phyloP scores from a whole-genome alignment of 2,888 invertebrate genomes.

The Calliopum simillimum region DNA sequence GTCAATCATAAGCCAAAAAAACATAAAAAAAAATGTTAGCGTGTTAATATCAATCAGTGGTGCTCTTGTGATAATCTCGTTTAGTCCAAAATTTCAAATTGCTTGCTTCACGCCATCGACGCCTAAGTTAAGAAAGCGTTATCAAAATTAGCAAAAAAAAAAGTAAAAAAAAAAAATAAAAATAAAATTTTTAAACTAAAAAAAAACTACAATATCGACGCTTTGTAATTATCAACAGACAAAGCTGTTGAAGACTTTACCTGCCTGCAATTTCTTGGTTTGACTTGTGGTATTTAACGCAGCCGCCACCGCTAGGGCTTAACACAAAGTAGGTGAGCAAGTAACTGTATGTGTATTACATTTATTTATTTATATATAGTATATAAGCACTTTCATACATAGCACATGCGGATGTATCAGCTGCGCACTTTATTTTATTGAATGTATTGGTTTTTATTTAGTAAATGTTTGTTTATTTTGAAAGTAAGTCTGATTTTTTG shows the following conservation, averaged over 20 bases:
- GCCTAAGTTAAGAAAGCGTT: too few relatives aligned
- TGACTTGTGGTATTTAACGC: not conserved
- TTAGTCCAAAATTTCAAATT: not conserved
- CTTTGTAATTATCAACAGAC: not conserved
- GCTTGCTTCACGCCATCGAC: too few relatives aligned
- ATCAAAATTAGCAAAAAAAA: too few relatives aligned
- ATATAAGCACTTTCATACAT: too few relatives aligned
- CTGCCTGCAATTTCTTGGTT: constrained; percentile 4
- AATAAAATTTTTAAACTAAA: not conserved
- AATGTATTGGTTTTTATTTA: too few relatives aligned
- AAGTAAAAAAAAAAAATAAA: not conserved
- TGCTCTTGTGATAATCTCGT: not conserved
- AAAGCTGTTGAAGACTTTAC: not conserved
- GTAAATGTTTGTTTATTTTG: too few relatives aligned
- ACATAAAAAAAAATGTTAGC: not conserved
- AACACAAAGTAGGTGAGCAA: constrained; percentile 21
- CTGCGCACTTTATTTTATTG: too few relatives aligned
- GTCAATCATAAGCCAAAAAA: not conserved
- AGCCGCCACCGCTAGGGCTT: not conserved
- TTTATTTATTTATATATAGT: too few relatives aligned
- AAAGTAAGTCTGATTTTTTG: too few relatives aligned
- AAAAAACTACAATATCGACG: not conserved
- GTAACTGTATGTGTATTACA: too few relatives aligned
- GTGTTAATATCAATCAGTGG: constrained; percentile 11
- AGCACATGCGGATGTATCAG: too few relatives aligned